Evolutionary conservation across 2,888 invertebrate species (phyloP), one percentile per base, ranked within the genome.

Genomic region (Lacanobia oleracea): DNA sequence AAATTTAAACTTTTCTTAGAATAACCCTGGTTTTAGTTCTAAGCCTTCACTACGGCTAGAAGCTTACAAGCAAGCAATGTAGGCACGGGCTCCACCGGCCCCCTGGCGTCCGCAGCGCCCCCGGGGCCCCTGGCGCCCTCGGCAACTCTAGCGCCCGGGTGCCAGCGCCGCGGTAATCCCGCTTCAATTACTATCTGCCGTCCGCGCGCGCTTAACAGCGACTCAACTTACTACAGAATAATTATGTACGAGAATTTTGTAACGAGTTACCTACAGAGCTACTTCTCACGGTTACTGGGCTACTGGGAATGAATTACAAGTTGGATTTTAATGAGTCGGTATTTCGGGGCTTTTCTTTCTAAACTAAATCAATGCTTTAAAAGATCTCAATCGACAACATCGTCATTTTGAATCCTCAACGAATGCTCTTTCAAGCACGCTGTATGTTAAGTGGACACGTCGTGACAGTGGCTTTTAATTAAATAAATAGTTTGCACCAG

Each of bases 101-200:
- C 21, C 6, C 51, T 5, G 37, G 6, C 37, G 7, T 7, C 37
- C 37, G 3, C 7, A 7, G 37, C 51, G 51, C 21, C 23, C 16
- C 14, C 8, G 53, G 53, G 27, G 6, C 4, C 33, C 33, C 33
- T 33, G 33, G 33, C 33, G 33, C 5, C 33, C 33, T 6, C 33
- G 33, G 33, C 33, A 33, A 2, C 33, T 0, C 33, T 33, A 6
- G 33, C 27, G 21, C 69, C 48, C 12, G 12, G 48, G 75, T 21
- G 50, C 18, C 18, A 8, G 50, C 23, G 54, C 54, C 27, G 18
- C 57, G 43, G n/a, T 66, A 51, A 69, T 51, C 59, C 68, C 59
- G 50, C 27, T 66, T 69, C 63, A 66, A 74, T 56, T 33, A 33
- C 5, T 66, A 68, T 37, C 67, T 56, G 7, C 43, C 60, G 54